phyloP scores from a whole-genome alignment of 2,797 vertebrate genomes.

The Gymnopithys bicolor region DNA sequence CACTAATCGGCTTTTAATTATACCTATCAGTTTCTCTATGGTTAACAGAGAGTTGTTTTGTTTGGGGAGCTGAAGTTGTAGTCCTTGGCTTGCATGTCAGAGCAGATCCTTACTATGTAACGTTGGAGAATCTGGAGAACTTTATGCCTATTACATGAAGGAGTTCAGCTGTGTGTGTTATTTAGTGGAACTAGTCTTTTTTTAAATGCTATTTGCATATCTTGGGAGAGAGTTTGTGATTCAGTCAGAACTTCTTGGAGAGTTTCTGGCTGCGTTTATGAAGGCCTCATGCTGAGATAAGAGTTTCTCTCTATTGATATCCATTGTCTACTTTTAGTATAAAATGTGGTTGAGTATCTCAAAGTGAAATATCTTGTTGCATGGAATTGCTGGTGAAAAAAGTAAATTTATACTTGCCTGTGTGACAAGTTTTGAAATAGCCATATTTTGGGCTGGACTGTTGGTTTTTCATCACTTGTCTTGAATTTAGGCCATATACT shows the following conservation, averaged over 20 bases:
- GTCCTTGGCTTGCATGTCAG: background rate
- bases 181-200: background rate
- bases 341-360: background rate
- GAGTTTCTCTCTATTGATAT: background rate
- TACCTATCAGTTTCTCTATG: background rate
- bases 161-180: background rate
- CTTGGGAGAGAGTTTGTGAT: background rate
- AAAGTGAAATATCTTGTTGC: background rate
- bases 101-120: background rate
- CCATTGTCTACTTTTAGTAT: background rate
- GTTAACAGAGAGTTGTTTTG: background rate
- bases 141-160: background rate
- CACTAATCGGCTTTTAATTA: slow-evolving; percentile 42
- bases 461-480: background rate
- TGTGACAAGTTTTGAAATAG: background rate
- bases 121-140: background rate
- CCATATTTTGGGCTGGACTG: background rate
- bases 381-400: background rate
- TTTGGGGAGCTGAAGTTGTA: background rate
- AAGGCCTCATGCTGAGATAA: background rate
- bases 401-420: background rate
- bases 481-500: background rate
- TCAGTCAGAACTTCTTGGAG: background rate
- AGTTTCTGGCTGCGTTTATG: background rate
- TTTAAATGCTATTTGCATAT: background rate